Evolutionary conservation across 1,140 invertebrate species (phyloP).

Genomic region (Triops longicaudatus): DNA sequence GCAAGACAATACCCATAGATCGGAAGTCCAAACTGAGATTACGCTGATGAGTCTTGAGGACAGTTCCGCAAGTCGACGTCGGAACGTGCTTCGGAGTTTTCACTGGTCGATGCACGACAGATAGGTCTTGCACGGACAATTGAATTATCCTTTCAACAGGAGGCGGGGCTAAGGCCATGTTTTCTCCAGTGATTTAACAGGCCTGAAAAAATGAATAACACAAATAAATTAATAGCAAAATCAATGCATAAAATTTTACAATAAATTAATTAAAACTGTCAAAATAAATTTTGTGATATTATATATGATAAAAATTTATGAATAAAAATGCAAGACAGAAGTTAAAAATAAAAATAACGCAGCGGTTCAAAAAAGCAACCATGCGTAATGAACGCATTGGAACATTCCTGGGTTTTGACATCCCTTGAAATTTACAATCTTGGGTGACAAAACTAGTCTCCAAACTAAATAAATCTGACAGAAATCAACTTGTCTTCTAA

Average conservation of each 20-base stretch:
- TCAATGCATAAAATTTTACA: background rate
- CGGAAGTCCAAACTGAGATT: slow-evolving; percentile 67
- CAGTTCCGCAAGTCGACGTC: slow-evolving; percentile 38
- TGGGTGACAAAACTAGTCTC: background rate
- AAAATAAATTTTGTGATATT: no score
- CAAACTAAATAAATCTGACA: background rate
- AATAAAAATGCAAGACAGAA: no score
- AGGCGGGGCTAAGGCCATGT: background rate
- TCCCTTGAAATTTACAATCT: no score
- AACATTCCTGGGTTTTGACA: no score
- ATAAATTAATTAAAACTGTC: no score
- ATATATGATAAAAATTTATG: no score
- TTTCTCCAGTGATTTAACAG: background rate
- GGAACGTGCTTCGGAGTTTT: slow-evolving; percentile 21
- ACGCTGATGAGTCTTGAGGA: slow-evolving; percentile 61
- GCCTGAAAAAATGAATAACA: background rate
- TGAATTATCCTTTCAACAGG: background rate
- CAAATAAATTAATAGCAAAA: background rate
- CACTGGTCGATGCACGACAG: slow-evolving; percentile 6
- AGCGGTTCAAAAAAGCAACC: no score
- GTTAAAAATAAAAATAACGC: no score
- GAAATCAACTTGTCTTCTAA: background rate
- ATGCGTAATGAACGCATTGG: no score
- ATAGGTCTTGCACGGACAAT: background rate
- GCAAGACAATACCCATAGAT: slow-evolving; percentile 66